A percentile compares a stretch with the other conserved stretches of the same genome.
These are phyloP conservation scores for Smithornis capensis DNA, from an alignment of 2,113 vertebrate genomes.

Conservation along the genomic window DNA sequence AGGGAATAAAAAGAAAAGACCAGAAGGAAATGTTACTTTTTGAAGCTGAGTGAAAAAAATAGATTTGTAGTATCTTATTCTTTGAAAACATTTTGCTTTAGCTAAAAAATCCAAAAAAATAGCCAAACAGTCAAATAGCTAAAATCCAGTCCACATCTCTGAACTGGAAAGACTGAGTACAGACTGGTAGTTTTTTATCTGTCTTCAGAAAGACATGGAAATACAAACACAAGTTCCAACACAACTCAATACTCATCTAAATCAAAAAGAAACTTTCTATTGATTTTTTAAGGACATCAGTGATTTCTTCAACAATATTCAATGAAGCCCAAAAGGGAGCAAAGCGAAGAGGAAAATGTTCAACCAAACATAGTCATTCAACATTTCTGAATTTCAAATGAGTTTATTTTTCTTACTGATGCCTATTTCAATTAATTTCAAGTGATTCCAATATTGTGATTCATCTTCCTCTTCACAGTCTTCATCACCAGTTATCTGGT, in stretches of 20 bases:
- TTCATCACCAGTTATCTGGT: not conserved
- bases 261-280: not conserved
- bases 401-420: not conserved
- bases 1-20: not conserved
- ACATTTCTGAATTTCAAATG: not conserved
- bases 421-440: not conserved
- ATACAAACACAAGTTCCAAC: not conserved
- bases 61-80: not conserved
- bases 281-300: not conserved
- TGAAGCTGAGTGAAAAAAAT: not conserved
- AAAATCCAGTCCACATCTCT: not conserved
- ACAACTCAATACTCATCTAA: not conserved
- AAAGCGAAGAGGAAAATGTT: not conserved
- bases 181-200: not conserved
- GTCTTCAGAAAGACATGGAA: not conserved
- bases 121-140: not conserved
- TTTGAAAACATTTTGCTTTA: not conserved
- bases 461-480: not conserved
- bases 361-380: not conserved
- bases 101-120: not conserved
- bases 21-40: not conserved
- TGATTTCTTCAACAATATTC: not conserved
- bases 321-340: fast-evolving
- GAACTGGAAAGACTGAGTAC: not conserved
- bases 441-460: not conserved